These are phyloP conservation scores for Druon quercuslanigerum DNA, from an alignment of 1,140 invertebrate genomes.

Conservation along the genomic window DNA sequence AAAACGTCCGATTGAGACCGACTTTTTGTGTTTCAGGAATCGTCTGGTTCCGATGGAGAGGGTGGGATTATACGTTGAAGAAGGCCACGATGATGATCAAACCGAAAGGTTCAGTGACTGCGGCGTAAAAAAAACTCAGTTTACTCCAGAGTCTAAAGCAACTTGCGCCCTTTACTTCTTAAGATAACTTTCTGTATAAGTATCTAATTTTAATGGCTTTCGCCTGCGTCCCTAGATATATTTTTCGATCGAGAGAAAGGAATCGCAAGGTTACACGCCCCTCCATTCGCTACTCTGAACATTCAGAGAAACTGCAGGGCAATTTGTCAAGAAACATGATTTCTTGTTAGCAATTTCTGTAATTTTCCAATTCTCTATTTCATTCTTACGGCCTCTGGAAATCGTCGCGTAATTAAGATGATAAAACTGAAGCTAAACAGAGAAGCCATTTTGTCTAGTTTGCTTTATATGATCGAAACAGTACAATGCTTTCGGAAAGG, in stretches of 20 bases:
- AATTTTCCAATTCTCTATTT: not conserved
- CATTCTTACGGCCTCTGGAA: too few species aligned
- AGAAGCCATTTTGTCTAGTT: too few species aligned
- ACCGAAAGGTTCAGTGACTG: slow-evolving; percentile 81
- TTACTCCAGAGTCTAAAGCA: slow-evolving; percentile 32
- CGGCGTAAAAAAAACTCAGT: slow-evolving; percentile 69
- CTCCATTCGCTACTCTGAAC: slow-evolving; percentile 5
- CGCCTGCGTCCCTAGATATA: slow-evolving; percentile 40
- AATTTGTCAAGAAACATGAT: not conserved
- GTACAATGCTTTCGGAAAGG: too few species aligned
- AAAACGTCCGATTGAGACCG: not conserved
- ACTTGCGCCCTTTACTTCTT: slow-evolving; percentile 44
- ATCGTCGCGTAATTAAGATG: too few species aligned
- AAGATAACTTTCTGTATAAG: slow-evolving; percentile 50
- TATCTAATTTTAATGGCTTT: slow-evolving; percentile 49
- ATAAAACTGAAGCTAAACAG: too few species aligned
- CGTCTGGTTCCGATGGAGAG: slow-evolving; percentile 95
- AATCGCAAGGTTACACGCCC: slow-evolving; percentile 49
- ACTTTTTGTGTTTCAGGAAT: slow-evolving; percentile 79
- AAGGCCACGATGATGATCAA: slow-evolving; percentile 94
- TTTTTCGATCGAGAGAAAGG: slow-evolving; percentile 49
- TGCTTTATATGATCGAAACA: too few species aligned
- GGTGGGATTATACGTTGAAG: slow-evolving; percentile 94
- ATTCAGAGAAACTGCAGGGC: not conserved
- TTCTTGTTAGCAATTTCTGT: not conserved